Percentiles rank a stretch among this genome's conserved stretches.
phyloP scores from a whole-genome alignment of 2,888 invertebrate species.

The Drosophila suboccidentalis region DNA sequence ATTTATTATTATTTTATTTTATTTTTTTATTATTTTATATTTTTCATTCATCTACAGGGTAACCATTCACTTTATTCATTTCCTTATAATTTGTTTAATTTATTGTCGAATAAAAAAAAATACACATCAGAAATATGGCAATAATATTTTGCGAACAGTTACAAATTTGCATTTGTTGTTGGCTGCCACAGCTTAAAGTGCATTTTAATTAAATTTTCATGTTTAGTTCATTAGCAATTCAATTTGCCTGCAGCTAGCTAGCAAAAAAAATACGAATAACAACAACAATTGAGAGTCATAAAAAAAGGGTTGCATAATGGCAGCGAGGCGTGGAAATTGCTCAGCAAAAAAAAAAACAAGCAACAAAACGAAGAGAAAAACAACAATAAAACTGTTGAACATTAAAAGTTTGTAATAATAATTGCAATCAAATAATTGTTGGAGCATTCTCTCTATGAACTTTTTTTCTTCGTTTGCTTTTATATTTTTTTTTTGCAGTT shows the following conservation, averaged over 20 bases:
- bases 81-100: slow-evolving; percentile 15
- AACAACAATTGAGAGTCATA: slow-evolving; percentile 39
- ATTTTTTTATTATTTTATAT: no score
- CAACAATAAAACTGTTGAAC: slow-evolving; percentile 36
- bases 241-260: slow-evolving; percentile 57
- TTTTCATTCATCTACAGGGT: not conserved
- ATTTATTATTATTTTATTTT: no score
- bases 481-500: slow-evolving; percentile 1
- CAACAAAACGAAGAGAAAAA: slow-evolving; percentile 10
- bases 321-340: slow-evolving; percentile 57
- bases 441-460: slow-evolving; percentile 24
- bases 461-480: not conserved
- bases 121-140: slow-evolving; percentile 17
- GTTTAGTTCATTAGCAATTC: slow-evolving; percentile 76
- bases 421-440: slow-evolving; percentile 50
- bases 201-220: slow-evolving; percentile 71
- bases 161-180: slow-evolving; percentile 50
- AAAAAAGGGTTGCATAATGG: slow-evolving; percentile 69
- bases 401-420: slow-evolving; percentile 52
- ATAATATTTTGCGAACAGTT: slow-evolving; percentile 38
- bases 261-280: slow-evolving; percentile 11
- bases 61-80: not conserved
- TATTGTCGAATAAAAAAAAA: slow-evolving; percentile 9
- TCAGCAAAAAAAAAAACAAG: slow-evolving; percentile 6
- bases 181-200: slow-evolving; percentile 48